Conservation (phyloP, 2,888 invertebrate genomes). For the Campoletis raptor region DNA sequence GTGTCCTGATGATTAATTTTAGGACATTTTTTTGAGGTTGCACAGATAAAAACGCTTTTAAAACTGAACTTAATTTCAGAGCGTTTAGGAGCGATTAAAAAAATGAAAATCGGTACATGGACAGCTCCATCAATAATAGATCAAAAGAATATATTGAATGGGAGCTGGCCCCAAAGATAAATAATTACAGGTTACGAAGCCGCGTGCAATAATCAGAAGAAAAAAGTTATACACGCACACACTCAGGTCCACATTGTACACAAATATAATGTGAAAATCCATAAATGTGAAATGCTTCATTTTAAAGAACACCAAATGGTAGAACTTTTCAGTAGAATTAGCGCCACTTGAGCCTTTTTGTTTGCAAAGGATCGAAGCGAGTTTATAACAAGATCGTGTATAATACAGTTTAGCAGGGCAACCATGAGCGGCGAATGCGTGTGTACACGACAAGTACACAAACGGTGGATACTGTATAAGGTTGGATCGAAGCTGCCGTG, state of each 20-base stretch:
- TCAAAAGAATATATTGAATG: not conserved
- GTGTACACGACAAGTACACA: not conserved
- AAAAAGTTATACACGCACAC: not conserved
- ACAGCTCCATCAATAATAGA: not conserved
- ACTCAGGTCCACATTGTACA: not conserved
- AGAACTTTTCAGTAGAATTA: not conserved
- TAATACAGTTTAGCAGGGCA: not conserved
- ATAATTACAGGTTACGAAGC: not conserved
- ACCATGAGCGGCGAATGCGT: not conserved
- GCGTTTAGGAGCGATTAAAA: too few relatives aligned
- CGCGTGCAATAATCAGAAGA: not conserved
- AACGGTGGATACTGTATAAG: slow-evolving; percentile 72
- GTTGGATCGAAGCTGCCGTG: slow-evolving; percentile 77
- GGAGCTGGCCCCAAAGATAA: not conserved
- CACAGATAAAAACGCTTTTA: too few relatives aligned
- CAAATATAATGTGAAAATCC: not conserved
- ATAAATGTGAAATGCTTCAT: not conserved
- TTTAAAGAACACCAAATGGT: not conserved
- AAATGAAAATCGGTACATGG: not conserved
- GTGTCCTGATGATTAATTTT: too few relatives aligned
- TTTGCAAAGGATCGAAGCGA: not conserved
- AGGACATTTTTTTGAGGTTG: too few relatives aligned
- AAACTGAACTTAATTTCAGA: too few relatives aligned
- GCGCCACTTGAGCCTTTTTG: not conserved
- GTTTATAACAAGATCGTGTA: not conserved